phyloP scores from a whole-genome alignment of 2,888 invertebrate species.

The Hymenopus coronatus region DNA sequence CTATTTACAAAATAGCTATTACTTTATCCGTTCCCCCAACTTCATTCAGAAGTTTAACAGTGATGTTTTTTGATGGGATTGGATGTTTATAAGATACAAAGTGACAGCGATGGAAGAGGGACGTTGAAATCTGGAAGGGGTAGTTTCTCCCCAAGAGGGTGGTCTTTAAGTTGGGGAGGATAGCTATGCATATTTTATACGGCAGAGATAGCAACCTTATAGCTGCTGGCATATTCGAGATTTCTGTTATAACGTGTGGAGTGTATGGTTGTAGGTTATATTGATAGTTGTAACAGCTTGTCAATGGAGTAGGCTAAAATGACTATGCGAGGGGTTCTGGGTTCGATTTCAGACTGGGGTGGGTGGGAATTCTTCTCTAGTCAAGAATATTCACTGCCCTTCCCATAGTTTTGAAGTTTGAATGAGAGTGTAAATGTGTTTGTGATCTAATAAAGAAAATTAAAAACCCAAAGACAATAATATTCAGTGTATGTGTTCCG shows the following conservation, averaged over 20 bases:
- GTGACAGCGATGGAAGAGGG: neutral
- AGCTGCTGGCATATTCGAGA: neutral
- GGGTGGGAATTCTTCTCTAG: too few species aligned
- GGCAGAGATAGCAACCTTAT: neutral
- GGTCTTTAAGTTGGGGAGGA: neutral
- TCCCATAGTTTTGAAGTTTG: too few species aligned
- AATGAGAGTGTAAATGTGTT: too few species aligned
- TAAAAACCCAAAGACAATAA: too few species aligned
- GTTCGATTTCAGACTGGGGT: too few species aligned
- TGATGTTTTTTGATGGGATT: neutral
- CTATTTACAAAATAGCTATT: too few species aligned
- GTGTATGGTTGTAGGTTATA: neutral
- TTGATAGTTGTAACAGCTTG: neutral
- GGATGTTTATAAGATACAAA: constrained; percentile 10
- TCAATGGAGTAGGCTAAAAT: neutral
- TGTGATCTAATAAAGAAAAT: too few species aligned
- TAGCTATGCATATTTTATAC: constrained; percentile 16
- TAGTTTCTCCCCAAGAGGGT: neutral
- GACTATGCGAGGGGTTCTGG: too few species aligned
- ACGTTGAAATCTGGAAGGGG: constrained; percentile 1
- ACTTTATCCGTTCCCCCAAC: too few species aligned
- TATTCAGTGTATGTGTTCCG: too few species aligned
- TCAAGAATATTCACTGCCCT: too few species aligned
- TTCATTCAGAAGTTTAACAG: neutral
- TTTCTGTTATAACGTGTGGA: neutral